A percentile compares a stretch with the other conserved stretches of the same genome.
Conservation (phyloP, 2,113 vertebrate species). For the Etia nguti region DNA sequence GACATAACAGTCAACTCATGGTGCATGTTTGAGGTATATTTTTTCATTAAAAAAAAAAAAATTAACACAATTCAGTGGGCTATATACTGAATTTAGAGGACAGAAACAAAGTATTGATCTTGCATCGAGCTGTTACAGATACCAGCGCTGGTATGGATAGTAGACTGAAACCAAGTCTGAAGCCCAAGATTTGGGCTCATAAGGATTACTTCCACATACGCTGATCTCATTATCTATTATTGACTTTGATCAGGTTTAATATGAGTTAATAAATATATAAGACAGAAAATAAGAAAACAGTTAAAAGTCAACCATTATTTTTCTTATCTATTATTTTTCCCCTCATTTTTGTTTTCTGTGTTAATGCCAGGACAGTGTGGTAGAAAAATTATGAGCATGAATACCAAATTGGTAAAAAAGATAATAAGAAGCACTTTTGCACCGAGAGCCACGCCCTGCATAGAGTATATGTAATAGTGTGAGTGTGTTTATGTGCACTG, state of each 20-base stretch:
- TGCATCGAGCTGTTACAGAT: too few species aligned
- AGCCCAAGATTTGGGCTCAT: background rate
- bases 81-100: too few species aligned
- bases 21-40: too few species aligned
- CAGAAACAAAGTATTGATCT: too few species aligned
- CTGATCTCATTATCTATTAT: background rate
- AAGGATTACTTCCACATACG: background rate
- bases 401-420: background rate
- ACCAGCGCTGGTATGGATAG: background rate
- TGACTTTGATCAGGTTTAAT: background rate
- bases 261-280: background rate
- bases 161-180: background rate
- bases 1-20: too few species aligned
- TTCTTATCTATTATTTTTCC: background rate
- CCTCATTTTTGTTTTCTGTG: background rate
- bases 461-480: background rate
- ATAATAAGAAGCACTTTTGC: background rate
- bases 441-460: background rate
- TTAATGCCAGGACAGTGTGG: background rate
- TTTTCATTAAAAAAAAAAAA: too few species aligned
- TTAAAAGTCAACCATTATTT: background rate
- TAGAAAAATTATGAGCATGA: background rate
- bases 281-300: background rate
- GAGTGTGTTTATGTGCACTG: background rate
- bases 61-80: too few species aligned